Base-by-base conservation (phyloP, 2,797 vertebrate species). In the Nannoperca obscura region DNA sequence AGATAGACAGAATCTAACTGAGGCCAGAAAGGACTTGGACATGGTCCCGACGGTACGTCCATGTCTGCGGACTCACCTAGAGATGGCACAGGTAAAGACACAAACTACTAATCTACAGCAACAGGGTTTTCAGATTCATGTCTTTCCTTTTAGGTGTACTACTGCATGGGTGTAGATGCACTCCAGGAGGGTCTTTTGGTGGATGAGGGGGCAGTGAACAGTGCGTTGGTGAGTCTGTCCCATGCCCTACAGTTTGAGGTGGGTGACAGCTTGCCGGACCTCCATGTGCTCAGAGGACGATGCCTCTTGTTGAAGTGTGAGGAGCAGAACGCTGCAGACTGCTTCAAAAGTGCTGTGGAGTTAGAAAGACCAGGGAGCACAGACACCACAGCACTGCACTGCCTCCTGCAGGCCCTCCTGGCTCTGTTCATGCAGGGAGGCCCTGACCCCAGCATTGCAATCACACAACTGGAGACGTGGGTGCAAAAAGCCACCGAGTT, bases 111-210 rank as follows among this genome's bases (percentile, higher is more conserved):
- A 8, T 44, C 2, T 11, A 8, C n/a, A 27, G n/a, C 24, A 46
- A 40, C 53, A 47, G 8, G 1, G 4, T 58, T 53, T 61, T 63
- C 22, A 79, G 2, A 46, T 65, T 27, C 0, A 6, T 63, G 14
- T 59, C 14, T 62, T 60, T 12, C 38, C 47, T 7, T 19, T 19
- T 52, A 97, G 95, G 86, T 96, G 55, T 95, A 91, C 74, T 96
- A 95, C 83, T 97, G 97, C 92, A 96, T 97, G 96, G 97, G 97
- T 11, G 97, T 98, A 55, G 97, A 98, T 19, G 95, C 96, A 0
- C 71, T 96, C 66, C 94, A 95, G 89, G 96, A 96, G 86, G 94
- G 93, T 62, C 84, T 97, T 32, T 82, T 95, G 34, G 93, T 95
- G 78, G 96, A 96, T 3, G 95, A 97, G 90, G 92, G 73, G 0